These are phyloP conservation scores for Phodopus roborovskii DNA, from an alignment of 2,113 vertebrate species.

Conservation along the genomic window DNA sequence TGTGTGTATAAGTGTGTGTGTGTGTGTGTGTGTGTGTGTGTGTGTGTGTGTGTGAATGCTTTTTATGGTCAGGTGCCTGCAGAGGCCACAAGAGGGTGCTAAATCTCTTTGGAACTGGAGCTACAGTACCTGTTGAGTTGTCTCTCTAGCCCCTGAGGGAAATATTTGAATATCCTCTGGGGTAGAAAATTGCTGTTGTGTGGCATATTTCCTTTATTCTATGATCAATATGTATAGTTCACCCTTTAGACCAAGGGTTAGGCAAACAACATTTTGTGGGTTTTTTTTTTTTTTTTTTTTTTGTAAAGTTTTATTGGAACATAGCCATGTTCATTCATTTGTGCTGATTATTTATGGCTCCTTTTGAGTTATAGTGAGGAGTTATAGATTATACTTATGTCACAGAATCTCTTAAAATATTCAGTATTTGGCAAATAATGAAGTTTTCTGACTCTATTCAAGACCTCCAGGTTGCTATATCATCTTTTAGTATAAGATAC, in stretches of 20 bases:
- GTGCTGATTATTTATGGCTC: neutral
- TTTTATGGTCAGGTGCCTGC: neutral
- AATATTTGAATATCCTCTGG: neutral
- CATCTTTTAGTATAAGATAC: neutral
- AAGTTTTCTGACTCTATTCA: neutral
- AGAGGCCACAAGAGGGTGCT: neutral
- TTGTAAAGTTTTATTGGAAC: slow-evolving; percentile 7
- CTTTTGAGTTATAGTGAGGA: neutral
- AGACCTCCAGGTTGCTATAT: neutral
- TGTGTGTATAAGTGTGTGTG: neutral
- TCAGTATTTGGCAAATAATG: neutral
- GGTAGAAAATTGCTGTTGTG: neutral
- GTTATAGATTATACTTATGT: neutral
- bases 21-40: neutral
- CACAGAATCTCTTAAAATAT: neutral
- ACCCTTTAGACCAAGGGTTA: neutral
- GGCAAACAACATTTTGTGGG: neutral
- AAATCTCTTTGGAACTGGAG: neutral
- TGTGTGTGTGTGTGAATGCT: neutral
- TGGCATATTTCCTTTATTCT: neutral
- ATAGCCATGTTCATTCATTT: neutral
- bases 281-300: neutral
- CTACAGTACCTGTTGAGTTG: neutral
- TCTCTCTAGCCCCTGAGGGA: neutral
- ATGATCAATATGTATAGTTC: neutral